Base-by-base conservation (phyloP, 2,888 invertebrate genomes). In the Caprella mutica region DNA sequence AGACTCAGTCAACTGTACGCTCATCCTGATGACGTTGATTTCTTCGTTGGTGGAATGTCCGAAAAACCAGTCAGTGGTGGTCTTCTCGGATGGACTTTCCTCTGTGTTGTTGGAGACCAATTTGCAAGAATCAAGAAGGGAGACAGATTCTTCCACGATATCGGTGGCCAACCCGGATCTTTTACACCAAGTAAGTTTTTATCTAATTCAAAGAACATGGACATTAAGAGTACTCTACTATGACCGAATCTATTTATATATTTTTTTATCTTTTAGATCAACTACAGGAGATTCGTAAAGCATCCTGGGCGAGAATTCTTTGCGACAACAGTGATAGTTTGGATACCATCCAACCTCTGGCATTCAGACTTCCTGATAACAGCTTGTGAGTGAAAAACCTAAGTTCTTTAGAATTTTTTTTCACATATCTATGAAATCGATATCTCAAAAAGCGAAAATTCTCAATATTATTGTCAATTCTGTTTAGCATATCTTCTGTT, bases 261-360 rank as follows among this genome's bases (percentile, higher is more conserved):
- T 21, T 27, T 27, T 5, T 35, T 33, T 29, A 14, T 35, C 14
- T 33, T 67, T 1, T 80, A 58, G 83, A 82, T 51, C 89, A 91
- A 70, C 75, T 92, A 6, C 80, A 80, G 53, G 88, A 89, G 66
- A 81, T 91, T 51, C 80, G 86, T 50, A 85, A 85, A 68, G 83
- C 85, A 0, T 82, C 86, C 0, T 73, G 91, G 1, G 82, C 88
- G 1, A 84, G 87, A 3, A 74, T 90, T 4, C 73, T 92, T 6
- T 92, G 92, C 68, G 81, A 81, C 6, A 82, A 85, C 53, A 81
- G 84, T 1, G 81, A 82, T 43, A 77, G 78, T 29, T 75, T 89
- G 6, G 72, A 74, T 6, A 80, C 78, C 58, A 80, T 90, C 12
- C 91, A 91, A 70, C 86, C 90, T 0, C 85, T 82, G 70, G 85